Evolutionary conservation across 2,888 invertebrate genomes (phyloP).

Genomic region (Machimus atricapillus): DNA sequence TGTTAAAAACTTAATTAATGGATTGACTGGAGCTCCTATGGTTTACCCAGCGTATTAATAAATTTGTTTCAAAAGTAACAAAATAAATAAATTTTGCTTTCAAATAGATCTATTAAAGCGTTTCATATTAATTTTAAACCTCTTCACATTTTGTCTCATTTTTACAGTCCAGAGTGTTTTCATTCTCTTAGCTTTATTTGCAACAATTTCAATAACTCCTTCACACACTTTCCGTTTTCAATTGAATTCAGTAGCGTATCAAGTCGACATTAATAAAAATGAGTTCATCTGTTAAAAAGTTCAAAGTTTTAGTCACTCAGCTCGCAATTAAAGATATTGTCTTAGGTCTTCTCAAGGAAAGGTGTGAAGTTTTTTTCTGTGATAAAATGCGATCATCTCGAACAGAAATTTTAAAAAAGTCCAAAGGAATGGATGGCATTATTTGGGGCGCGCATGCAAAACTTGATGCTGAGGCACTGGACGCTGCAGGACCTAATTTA

Average conservation of each 20-base stretch:
- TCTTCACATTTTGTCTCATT: too few relatives aligned
- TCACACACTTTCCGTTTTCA: not conserved
- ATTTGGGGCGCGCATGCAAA: conserved; percentile 56
- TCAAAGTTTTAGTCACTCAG: conserved; percentile 75
- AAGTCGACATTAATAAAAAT: conserved; percentile 43
- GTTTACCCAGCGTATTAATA: conserved; percentile 65
- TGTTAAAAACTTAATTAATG: conserved; percentile 80
- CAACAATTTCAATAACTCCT: not conserved
- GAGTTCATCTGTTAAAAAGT: conserved; percentile 49
- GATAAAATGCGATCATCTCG: conserved; percentile 54
- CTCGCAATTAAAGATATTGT: conserved; percentile 72
- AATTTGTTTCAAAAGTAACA: not conserved
- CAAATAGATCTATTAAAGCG: not conserved
- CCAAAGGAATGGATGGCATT: conserved; percentile 57
- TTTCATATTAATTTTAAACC: not conserved
- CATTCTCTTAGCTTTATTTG: not conserved
- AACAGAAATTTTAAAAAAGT: conserved; percentile 56
- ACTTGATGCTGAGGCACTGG: conserved; percentile 56
- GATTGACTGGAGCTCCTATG: conserved; percentile 74
- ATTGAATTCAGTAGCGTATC: not conserved
- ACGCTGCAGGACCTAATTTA: conserved; percentile 67
- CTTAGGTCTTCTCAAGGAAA: conserved; percentile 69
- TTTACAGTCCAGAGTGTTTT: too few relatives aligned
- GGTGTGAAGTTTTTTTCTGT: conserved; percentile 55
- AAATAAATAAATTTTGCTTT: not conserved